These are phyloP conservation scores for Setophaga petechia DNA, from an alignment of 2,113 vertebrate species.

Conservation along the genomic window DNA sequence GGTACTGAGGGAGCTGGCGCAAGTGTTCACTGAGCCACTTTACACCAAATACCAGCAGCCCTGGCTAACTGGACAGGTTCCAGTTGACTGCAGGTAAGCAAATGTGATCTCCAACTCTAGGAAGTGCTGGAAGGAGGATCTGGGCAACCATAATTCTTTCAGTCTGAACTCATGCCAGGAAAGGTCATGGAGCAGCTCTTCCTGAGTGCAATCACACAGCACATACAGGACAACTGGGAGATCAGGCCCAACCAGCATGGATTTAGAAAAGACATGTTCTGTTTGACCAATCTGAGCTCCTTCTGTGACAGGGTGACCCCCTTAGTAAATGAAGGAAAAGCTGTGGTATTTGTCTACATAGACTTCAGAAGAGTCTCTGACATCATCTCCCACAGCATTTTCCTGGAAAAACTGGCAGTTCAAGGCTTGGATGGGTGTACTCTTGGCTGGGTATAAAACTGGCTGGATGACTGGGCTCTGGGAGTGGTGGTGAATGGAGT, in stretches of 20 bases:
- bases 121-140: background rate
- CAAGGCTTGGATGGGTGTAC: background rate
- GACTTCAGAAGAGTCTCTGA: background rate
- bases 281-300: background rate
- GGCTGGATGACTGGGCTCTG: fast-evolving
- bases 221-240: background rate
- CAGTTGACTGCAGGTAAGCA: background rate
- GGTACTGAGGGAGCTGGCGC: background rate
- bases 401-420: background rate
- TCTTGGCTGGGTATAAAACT: background rate
- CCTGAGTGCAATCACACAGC: background rate
- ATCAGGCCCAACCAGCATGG: background rate
- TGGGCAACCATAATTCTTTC: background rate
- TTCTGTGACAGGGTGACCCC: background rate
- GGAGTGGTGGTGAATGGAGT: background rate
- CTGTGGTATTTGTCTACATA: background rate
- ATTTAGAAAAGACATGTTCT: background rate
- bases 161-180: background rate
- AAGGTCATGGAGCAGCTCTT: background rate
- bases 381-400: background rate
- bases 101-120: background rate
- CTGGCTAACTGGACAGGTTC: background rate
- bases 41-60: background rate
- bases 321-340: background rate
- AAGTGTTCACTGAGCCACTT: background rate